A percentile compares a stretch with the other conserved stretches of the same genome.
Conservation (phyloP, 2,113 vertebrate species). For the Rhinolophus ferrumequinum region DNA sequence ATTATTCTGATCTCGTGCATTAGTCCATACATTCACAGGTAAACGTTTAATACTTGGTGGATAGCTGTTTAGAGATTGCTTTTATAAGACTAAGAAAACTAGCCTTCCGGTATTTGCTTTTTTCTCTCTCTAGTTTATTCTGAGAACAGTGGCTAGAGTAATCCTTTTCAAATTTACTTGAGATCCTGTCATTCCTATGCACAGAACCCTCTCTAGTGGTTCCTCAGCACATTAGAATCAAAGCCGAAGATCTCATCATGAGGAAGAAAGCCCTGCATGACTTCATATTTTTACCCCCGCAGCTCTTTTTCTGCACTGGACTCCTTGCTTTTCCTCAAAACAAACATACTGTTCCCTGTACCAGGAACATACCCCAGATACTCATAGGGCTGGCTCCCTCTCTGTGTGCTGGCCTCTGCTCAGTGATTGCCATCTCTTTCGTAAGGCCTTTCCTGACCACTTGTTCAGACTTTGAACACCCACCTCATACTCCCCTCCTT, state of each 20-base stretch:
- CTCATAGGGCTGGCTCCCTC: background rate
- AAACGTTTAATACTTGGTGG: background rate
- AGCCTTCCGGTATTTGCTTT: background rate
- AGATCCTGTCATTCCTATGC: background rate
- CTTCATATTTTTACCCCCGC: background rate
- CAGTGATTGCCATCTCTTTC: fast-evolving
- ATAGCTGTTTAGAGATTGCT: background rate
- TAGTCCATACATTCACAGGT: background rate
- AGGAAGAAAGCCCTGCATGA: background rate
- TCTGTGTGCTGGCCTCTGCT: background rate
- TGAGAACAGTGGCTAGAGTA: background rate
- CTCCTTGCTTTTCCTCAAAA: background rate
- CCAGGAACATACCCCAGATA: no score
- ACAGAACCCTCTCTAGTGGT: background rate
- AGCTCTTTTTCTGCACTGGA: background rate
- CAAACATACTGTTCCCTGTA: background rate
- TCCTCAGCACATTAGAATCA: background rate
- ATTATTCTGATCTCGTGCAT: background rate
- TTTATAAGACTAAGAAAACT: background rate
- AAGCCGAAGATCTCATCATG: background rate
- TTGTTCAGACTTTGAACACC: background rate
- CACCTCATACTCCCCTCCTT: background rate
- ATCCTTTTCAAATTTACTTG: background rate
- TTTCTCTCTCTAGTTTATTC: background rate
- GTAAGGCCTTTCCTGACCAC: background rate